Evolutionary conservation across 2,113 vertebrate genomes (phyloP).

Genomic region (Anguilla rostrata): DNA sequence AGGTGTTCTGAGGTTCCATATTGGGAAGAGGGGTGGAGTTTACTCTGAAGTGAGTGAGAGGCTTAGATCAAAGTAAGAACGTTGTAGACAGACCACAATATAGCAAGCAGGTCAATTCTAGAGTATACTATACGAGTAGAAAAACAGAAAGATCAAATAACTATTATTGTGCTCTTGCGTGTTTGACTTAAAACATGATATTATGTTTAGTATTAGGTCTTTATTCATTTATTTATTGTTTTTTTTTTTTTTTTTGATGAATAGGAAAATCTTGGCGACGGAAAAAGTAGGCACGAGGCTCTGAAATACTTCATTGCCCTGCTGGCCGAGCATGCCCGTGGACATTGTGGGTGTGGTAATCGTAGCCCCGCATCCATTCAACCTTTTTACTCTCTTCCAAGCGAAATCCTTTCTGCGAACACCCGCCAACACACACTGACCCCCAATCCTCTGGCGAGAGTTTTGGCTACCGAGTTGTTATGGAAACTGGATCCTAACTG

Average conservation of each 20-base stretch:
- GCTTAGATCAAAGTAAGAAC: not conserved
- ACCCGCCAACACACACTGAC: not conserved
- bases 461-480: conserved; percentile 53
- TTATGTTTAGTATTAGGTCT: no score
- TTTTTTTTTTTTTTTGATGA: no score
- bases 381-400: not conserved
- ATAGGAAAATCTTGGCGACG: no score
- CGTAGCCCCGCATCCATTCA: not conserved
- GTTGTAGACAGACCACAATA: not conserved
- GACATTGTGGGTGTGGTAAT: no score
- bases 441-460: not conserved
- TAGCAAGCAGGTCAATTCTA: not conserved
- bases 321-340: no score
- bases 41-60: conserved; percentile 1
- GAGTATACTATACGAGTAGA: not conserved
- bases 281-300: no score
- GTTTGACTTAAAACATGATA: no score
- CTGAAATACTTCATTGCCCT: no score
- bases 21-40: not conserved
- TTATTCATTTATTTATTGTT: no score
- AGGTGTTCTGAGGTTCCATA: conserved; percentile 66
- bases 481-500: conserved; percentile 60
- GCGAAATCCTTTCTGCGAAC: conserved; percentile 8
- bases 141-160: no score
- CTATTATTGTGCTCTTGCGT: no score